Percentiles rank a stretch among this genome's conserved stretches.
Evolutionary conservation across 2,797 vertebrate species (phyloP).

Genomic region (Oreochromis mossambicus): DNA sequence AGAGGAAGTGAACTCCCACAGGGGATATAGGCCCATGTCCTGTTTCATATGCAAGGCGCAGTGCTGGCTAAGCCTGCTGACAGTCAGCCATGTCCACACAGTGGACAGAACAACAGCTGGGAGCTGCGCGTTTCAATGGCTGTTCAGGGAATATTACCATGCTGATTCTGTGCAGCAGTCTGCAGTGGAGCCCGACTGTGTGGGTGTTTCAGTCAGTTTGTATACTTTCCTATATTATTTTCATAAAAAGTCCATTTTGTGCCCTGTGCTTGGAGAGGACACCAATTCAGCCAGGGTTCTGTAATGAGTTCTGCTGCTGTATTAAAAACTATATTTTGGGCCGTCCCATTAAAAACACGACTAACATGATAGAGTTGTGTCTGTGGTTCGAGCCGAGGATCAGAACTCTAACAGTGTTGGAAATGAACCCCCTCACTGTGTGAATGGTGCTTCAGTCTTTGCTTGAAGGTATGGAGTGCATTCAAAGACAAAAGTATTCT

Average conservation of each 20-base stretch:
- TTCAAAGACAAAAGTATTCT: background rate
- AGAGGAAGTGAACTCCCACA: slow-evolving; percentile 85
- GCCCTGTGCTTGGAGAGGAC: slow-evolving; percentile 2
- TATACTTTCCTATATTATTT: background rate
- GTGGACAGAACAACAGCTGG: slow-evolving; percentile 76
- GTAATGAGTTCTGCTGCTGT: slow-evolving; percentile 21
- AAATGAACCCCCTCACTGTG: background rate
- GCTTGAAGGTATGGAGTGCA: background rate
- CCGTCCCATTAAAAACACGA: background rate
- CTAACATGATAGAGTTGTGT: background rate
- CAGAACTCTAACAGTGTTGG: background rate
- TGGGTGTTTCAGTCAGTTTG: background rate
- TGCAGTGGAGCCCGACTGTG: background rate
- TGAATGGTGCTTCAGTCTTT: background rate
- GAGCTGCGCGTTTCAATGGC: slow-evolving; percentile 74
- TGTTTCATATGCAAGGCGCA: slow-evolving; percentile 83
- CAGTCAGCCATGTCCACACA: slow-evolving; percentile 70
- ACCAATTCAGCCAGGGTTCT: slow-evolving; percentile 20
- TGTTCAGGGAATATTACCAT: slow-evolving; percentile 29
- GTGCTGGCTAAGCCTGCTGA: slow-evolving; percentile 65
- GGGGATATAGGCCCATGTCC: slow-evolving; percentile 82
- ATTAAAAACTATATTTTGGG: background rate
- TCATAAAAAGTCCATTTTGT: background rate
- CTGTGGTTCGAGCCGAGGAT: background rate
- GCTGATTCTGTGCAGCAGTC: background rate